A percentile compares a stretch with the other conserved stretches of the same genome.
Conservation (phyloP, 2,113 vertebrate genomes). For the Lophotis ruficrista region DNA sequence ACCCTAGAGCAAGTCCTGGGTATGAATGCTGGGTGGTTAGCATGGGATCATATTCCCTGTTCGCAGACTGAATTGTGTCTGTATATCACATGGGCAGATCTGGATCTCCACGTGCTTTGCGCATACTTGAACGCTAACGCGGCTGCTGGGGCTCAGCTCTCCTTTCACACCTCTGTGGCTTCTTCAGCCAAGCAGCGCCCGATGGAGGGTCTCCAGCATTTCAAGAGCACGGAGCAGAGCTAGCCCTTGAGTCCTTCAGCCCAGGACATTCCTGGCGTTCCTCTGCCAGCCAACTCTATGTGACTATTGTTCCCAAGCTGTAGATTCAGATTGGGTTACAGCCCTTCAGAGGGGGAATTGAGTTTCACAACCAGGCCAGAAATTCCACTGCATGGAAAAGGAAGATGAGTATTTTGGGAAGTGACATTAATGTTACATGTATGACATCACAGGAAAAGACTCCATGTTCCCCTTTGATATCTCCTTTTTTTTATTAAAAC, state of each 20-base stretch:
- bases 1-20: neutral
- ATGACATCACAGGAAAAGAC: neutral
- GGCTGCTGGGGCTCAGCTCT: rapidly evolving
- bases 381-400: neutral
- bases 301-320: constrained; percentile 13
- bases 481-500: neutral
- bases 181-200: neutral
- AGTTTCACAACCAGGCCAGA: neutral
- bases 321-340: neutral
- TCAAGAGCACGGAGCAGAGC: rapidly evolving
- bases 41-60: neutral
- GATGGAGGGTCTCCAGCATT: neutral
- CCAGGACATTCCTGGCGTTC: neutral
- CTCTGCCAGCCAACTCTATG: neutral
- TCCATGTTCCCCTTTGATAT: neutral
- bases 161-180: neutral
- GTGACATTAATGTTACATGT: neutral
- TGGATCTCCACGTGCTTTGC: neutral
- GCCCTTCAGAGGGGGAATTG: neutral
- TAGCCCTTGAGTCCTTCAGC: neutral
- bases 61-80: rapidly evolving
- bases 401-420: constrained; percentile 39
- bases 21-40: neutral
- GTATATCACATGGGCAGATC: neutral
- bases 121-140: rapidly evolving